Conservation (phyloP, 1,140 invertebrate species). For the Chironomus striatipennis region DNA sequence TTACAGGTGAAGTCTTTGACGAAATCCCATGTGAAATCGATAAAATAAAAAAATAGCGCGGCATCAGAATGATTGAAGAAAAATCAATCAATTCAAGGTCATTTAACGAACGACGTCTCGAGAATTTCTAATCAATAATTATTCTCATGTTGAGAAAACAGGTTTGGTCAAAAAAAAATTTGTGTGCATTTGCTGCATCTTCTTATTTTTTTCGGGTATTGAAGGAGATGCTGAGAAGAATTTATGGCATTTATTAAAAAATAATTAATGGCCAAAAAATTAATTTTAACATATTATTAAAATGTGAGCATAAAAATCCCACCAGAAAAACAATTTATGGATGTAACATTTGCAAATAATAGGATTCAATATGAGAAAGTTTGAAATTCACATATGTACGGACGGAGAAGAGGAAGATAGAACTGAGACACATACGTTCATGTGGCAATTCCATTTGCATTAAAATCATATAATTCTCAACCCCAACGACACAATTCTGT, state of each 20-base stretch:
- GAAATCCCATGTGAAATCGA: constrained; percentile 6
- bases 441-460: constrained; percentile 20
- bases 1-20: neutral
- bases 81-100: constrained; percentile 13
- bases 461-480: constrained; percentile 21
- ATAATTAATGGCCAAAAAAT: constrained; percentile 6
- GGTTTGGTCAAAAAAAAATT: neutral
- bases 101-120: constrained; percentile 1
- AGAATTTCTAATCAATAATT: constrained; percentile 15
- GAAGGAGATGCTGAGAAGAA: neutral
- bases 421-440: no score
- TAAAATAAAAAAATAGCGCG: neutral
- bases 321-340: neutral
- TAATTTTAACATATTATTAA: neutral
- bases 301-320: neutral
- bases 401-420: no score
- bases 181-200: neutral
- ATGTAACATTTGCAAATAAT: constrained; percentile 9
- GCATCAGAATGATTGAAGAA: neutral
- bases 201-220: neutral
- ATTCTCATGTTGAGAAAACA: neutral
- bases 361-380: neutral
- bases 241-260: neutral
- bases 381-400: neutral
- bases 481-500: neutral